Evolutionary conservation across 2,113 vertebrate genomes (phyloP).

Genomic region (Prietella phreatophila): DNA sequence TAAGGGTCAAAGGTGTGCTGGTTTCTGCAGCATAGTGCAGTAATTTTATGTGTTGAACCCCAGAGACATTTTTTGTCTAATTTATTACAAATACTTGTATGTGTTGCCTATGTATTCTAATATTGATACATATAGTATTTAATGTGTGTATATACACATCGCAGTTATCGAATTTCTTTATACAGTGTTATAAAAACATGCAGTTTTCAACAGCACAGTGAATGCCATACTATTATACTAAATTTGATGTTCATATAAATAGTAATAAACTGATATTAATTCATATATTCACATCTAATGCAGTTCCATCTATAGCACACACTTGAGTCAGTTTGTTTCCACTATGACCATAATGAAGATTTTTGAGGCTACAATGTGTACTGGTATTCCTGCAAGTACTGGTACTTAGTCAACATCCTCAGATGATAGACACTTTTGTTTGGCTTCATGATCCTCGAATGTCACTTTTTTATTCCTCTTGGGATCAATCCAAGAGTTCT

Average conservation of each 20-base stretch:
- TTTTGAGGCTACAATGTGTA: slow-evolving; percentile 31
- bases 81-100: slow-evolving; percentile 74
- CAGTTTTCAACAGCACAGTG: slow-evolving; percentile 51
- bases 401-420: slow-evolving; percentile 63
- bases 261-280: slow-evolving; percentile 73
- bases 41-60: slow-evolving; percentile 10
- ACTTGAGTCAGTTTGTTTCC: slow-evolving; percentile 67
- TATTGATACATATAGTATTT: slow-evolving; percentile 57
- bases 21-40: background rate
- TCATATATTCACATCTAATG: slow-evolving; percentile 64
- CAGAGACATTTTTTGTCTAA: slow-evolving; percentile 48
- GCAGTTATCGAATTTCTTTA: slow-evolving; percentile 71
- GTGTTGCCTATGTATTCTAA: slow-evolving; percentile 51
- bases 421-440: slow-evolving; percentile 86
- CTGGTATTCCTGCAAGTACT: slow-evolving; percentile 7
- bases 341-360: slow-evolving; percentile 56
- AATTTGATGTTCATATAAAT: slow-evolving; percentile 71
- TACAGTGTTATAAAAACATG: slow-evolving; percentile 68
- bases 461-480: slow-evolving; percentile 88
- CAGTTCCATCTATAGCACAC: slow-evolving; percentile 32
- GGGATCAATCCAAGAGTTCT: slow-evolving; percentile 93
- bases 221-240: slow-evolving; percentile 68
- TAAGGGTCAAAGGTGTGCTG: slow-evolving; percentile 11
- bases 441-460: slow-evolving; percentile 84
- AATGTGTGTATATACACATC: slow-evolving; percentile 64